Percentiles rank a stretch among this genome's conserved stretches.
phyloP scores from a whole-genome alignment of 2,888 invertebrate genomes.

The Notocelia uddmanniana region DNA sequence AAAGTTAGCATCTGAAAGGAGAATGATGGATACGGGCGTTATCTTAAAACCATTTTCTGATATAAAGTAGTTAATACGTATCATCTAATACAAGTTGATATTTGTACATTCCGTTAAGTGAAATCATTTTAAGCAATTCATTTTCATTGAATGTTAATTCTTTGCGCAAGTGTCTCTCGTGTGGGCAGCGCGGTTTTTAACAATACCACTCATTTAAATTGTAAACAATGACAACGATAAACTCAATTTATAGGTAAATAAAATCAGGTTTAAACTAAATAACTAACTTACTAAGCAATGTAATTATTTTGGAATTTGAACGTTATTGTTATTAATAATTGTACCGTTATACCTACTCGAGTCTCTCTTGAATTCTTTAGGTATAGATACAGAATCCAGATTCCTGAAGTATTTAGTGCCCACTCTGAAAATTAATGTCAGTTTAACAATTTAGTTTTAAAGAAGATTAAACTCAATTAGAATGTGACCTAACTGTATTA shows the following conservation, averaged over 20 bases:
- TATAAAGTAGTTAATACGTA: not conserved
- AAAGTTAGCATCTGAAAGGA: too few species aligned
- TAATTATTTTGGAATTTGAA: conserved; percentile 2
- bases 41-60: not conserved
- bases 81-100: not conserved
- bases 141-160: conserved; percentile 53
- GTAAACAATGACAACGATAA: conserved; percentile 25
- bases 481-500: not conserved
- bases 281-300: too few species aligned
- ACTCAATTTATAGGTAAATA: conserved; percentile 29
- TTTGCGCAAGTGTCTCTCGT: conserved; percentile 55
- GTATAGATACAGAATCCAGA: too few species aligned
- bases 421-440: too few species aligned
- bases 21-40: not conserved
- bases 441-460: too few species aligned
- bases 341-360: too few species aligned
- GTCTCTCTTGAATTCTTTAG: too few species aligned
- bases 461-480: too few species aligned
- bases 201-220: conserved; percentile 37
- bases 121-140: conserved; percentile 52
- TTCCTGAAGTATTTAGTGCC: too few species aligned
- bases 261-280: conserved; percentile 11
- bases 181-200: conserved; percentile 45
- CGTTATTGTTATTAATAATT: not conserved
- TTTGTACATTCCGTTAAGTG: conserved; percentile 17